Evolutionary conservation across 2,113 vertebrate genomes (phyloP).

Genomic region (Chaenocephalus aceratus): DNA sequence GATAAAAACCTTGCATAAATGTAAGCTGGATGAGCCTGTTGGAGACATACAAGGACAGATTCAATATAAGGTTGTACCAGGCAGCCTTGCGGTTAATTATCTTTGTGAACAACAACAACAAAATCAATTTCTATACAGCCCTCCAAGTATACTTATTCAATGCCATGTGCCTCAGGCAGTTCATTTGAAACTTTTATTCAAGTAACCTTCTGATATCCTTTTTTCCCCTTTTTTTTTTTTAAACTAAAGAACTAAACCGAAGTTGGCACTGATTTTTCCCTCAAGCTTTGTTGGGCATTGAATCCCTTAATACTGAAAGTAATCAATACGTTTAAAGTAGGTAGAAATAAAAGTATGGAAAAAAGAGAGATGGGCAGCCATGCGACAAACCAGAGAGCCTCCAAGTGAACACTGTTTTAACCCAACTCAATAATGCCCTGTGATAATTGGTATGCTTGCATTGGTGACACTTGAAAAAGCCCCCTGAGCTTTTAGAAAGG

Average conservation of each 20-base stretch:
- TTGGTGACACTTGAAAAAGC: background rate
- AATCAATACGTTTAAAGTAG: background rate
- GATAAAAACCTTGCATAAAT: constrained; percentile 17
- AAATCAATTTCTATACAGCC: background rate
- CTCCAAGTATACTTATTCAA: constrained; percentile 5
- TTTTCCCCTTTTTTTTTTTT: background rate
- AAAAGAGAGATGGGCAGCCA: background rate
- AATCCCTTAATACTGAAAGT: too few species aligned
- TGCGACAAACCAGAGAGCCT: background rate
- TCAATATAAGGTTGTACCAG: background rate
- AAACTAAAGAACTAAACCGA: background rate
- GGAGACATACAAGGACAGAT: constrained; percentile 6
- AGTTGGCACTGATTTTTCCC: background rate
- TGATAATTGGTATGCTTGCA: background rate
- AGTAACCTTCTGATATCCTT: background rate
- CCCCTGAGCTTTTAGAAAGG: background rate
- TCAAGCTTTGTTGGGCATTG: background rate
- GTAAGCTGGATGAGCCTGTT: constrained; percentile 6
- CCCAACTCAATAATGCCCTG: background rate
- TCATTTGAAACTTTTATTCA: background rate
- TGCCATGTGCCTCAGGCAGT: background rate
- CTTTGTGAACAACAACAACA: background rate
- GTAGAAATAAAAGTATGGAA: background rate
- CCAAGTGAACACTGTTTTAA: background rate
- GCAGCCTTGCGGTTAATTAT: background rate